phyloP scores from a whole-genome alignment of 2,888 invertebrate species.

The Noctua janthe region DNA sequence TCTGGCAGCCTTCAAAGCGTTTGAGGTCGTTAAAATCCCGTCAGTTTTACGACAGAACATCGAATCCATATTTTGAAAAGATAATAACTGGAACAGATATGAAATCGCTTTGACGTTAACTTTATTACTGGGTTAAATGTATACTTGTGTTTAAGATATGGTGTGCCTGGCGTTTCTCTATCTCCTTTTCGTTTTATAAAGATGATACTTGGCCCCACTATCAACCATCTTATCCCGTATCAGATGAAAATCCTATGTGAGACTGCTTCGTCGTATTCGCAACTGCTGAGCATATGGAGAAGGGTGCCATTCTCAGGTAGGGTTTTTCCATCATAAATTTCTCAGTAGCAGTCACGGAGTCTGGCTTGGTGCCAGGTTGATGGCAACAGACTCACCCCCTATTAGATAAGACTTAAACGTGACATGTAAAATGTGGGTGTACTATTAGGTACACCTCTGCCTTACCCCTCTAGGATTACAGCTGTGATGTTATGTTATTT shows the following conservation, averaged over 20 bases:
- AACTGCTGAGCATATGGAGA: no score
- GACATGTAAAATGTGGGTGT: neutral
- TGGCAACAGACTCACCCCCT: neutral
- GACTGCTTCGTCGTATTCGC: neutral
- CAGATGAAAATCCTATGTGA: neutral
- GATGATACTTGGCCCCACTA: neutral
- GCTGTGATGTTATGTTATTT: neutral
- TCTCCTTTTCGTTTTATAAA: neutral
- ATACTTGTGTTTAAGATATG: constrained; percentile 8
- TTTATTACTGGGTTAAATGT: constrained; percentile 68
- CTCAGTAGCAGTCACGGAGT: neutral
- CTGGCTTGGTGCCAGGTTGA: neutral
- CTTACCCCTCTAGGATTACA: neutral
- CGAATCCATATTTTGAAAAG: constrained; percentile 78
- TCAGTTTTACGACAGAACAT: constrained; percentile 70
- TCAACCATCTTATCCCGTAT: neutral
- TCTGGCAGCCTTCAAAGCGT: constrained; percentile 59
- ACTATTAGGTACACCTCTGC: neutral
- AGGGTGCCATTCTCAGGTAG: neutral
- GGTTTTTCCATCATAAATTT: neutral
- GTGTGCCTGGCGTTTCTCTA: neutral
- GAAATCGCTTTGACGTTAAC: constrained; percentile 69
- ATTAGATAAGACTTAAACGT: neutral
- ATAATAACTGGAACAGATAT: constrained; percentile 73
- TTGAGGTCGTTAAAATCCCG: constrained; percentile 69